Evolutionary conservation across 2,113 vertebrate species (phyloP), one percentile per base, ranked within the genome.

Genomic region (Jaculus jaculus): DNA sequence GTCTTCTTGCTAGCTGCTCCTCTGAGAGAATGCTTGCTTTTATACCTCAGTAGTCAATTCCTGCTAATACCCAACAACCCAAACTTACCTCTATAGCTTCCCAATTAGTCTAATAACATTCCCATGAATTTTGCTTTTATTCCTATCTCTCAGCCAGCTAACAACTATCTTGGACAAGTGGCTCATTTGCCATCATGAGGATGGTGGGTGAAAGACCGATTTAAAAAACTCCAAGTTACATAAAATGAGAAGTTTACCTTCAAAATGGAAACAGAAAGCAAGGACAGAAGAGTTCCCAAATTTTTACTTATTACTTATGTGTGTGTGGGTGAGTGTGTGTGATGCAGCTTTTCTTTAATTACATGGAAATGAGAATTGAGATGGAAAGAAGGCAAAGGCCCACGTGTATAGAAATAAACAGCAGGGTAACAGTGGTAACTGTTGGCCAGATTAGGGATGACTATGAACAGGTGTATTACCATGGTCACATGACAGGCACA

Each of bases 341-440:
- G 37, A 87, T 9, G 4, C 28, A 87, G 61, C 72, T 92, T 54
- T 54, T 54, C 54, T 54, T 81, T 47, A 54, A 83, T 69, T 60
- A 60, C 80, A 32, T 0, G 34, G 15, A 10, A 66, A 77, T 23
- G 47, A 65, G 3, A 73, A 17, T 11, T 39, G 63, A 80, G 92
- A 39, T 66, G 47, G 80, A 84, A 54, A 93, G 68, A 81, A 97
- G 65, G 47, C 0, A 47, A 60, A 82, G 84, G 51, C 79, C 81
- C 72, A 90, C 68, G 82, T 7, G 0, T 11, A 39, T 23, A 92
- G 73, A 96, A 97, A 95, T 26, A 93, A 87, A 95, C 58, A 90
- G 24, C 3, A 94, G 24, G 34, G 69, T 34, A 58, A 61, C 93
- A 96, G 75, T 81, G 72, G 90, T 1, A 79, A 12, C 18, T 71